Evolutionary conservation across 2,113 vertebrate genomes (phyloP).

Genomic region (Pituophis catenifer): DNA sequence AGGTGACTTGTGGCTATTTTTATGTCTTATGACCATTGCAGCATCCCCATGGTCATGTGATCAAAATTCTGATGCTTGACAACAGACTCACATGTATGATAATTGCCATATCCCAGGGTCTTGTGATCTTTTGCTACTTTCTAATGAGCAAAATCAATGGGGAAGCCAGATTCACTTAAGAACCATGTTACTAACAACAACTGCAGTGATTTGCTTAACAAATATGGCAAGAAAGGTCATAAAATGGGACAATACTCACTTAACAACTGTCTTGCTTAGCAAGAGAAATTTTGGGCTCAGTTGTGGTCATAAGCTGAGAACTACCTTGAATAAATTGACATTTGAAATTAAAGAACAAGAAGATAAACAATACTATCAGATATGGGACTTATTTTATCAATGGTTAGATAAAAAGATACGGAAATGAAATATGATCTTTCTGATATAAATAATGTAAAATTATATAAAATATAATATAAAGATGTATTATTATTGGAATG

Average conservation of each 20-base stretch:
- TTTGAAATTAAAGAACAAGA: no score
- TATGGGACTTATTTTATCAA: no score
- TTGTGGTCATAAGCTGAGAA: not conserved
- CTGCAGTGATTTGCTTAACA: not conserved
- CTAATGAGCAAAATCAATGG: not conserved
- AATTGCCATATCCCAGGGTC: not conserved
- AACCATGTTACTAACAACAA: not conserved
- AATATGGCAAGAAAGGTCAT: not conserved
- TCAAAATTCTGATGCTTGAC: not conserved
- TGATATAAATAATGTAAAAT: no score
- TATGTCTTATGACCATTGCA: not conserved
- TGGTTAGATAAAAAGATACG: no score
- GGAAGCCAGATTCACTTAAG: not conserved
- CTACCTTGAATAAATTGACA: not conserved
- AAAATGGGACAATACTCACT: not conserved
- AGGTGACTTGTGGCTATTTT: not conserved
- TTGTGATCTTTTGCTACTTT: not conserved
- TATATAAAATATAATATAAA: no score
- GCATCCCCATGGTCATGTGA: not conserved
- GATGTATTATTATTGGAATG: no score
- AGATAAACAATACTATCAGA: no score
- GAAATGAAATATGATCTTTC: no score
- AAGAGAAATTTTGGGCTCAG: not conserved
- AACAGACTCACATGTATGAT: not conserved
- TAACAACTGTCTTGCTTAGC: not conserved